These are phyloP conservation scores for Ammospiza caudacuta DNA, from an alignment of 2,113 vertebrate species.

Conservation along the genomic window DNA sequence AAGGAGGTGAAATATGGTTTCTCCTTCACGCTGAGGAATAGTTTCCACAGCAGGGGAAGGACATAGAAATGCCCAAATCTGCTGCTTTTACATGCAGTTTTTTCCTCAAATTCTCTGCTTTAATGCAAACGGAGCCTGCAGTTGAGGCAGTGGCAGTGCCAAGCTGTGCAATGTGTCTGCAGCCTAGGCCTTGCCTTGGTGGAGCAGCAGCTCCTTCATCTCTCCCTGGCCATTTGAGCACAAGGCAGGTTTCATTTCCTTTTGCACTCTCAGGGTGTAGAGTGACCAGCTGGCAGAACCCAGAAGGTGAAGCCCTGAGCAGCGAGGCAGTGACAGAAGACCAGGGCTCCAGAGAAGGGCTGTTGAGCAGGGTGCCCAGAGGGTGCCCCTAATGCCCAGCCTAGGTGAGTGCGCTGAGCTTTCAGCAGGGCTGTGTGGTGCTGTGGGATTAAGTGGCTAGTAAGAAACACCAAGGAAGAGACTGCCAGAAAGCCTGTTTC, in stretches of 20 bases:
- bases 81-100: not conserved
- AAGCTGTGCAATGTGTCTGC: not conserved
- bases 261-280: rapidly evolving
- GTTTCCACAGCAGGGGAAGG: not conserved
- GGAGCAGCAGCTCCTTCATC: not conserved
- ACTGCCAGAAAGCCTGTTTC: not conserved
- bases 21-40: not conserved
- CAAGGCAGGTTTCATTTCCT: not conserved
- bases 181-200: not conserved
- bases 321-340: not conserved
- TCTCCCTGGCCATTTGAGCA: not conserved
- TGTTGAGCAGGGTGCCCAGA: not conserved
- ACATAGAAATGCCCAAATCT: not conserved
- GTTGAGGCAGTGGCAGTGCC: not conserved
- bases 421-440: not conserved
- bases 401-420: not conserved
- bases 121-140: not conserved
- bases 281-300: no score
- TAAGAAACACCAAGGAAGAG: not conserved
- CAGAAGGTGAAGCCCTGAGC: no score
- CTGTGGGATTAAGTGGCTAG: not conserved
- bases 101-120: not conserved
- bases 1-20: not conserved
- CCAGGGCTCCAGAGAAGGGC: not conserved
- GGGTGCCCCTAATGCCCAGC: not conserved